Base-by-base conservation (phyloP, 2,113 vertebrate species). In the Tupaia tana region DNA sequence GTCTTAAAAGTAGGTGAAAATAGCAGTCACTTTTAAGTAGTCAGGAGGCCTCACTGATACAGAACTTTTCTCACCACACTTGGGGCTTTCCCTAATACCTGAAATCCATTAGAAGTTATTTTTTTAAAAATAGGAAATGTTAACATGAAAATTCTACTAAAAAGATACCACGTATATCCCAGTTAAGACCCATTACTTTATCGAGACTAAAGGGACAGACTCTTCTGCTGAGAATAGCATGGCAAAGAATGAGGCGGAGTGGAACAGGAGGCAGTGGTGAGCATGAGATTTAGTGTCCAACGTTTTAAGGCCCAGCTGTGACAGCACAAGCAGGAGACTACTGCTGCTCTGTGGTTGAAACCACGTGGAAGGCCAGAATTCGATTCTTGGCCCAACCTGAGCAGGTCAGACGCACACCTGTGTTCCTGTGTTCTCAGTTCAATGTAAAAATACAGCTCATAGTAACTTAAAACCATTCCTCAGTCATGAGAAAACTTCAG, bases 401-500 rank as follows among this genome's bases (percentile, higher is more conserved):
- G 6, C 43, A 43, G 43, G 43, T 43, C 43, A 43, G 43, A 43
- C 43, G 43, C 43, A 43, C 43, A 43, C 43, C 43, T 43, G 43
- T 43, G 43, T 43, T 43, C 43, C 43, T 43, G 43, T 43, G 43
- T 43, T 94, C 59, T 97, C 56, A 85, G 69, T 74, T 93, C 75
- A 70, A 70, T 27, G 15, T 81, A 79, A 75, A 8, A 78, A 24
- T 19, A 81, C 9, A 82, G 25, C 90, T 20, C 22, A 24, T 10
- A 67, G 29, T n/a, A 69, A 19, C 54, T 95, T 93, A 90, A 95
- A 80, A 70, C 78, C 87, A 63, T 85, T 88, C 27, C 70, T 92
- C 16, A 24, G 67, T 58, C 79, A 64, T 8, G 15, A 1, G n/a
- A 95, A 86, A 94, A 34, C 52, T 67, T 66, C 19, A 2, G 43